Base-by-base conservation (phyloP, 2,113 vertebrate genomes). In the Ellobius talpinus region DNA sequence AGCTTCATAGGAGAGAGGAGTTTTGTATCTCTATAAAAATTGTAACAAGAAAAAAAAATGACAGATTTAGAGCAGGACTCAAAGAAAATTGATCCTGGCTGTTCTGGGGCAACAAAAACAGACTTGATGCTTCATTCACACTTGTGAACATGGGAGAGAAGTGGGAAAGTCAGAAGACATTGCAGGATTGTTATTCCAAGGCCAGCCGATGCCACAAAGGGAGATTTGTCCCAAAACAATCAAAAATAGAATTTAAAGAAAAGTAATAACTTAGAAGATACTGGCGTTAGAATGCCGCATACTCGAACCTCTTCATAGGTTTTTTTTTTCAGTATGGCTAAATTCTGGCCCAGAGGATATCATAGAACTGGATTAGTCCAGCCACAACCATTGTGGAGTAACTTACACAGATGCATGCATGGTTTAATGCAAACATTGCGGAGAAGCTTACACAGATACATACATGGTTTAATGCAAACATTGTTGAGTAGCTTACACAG, bases 321-420 rank as follows among this genome's bases (percentile, higher is more conserved):
- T 52, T 58, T 58, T 52, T 94, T 91, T 96, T 50, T 31, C 93
- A 85, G 79, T 31, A 19, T 81, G 24, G 42, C 74, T 94, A 91
- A 95, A 94, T 78, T 78, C 78, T 90, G 93, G 42, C 39, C 73
- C 8, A 94, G 42, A 95, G 31, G 68, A 9, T 84, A 81, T 42
- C 73, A 88, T 66, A 96, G 87, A 87, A 68, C 33, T 78, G 58
- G 63, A 55, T 68, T 52, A 92, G 79, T 65, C 82, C 96, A 70
- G 33, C n/a, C 85, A 31, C 76, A 88, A 72, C 47, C 42, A 17
- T 58, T 61, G 1, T 70, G 74, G 89, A 11, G 21, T 55, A n/a
- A n/a, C 39, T 85, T 58, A 89, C 10, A 8, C 74, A 92, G 58
- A 17, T n/a, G 5, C 21, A 93, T 52, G 87, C 39, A 63, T 88